Evolutionary conservation across 2,888 invertebrate species (phyloP), one percentile per base, ranked within the genome.

Genomic region (Ashinkailepas kermadecensis): DNA sequence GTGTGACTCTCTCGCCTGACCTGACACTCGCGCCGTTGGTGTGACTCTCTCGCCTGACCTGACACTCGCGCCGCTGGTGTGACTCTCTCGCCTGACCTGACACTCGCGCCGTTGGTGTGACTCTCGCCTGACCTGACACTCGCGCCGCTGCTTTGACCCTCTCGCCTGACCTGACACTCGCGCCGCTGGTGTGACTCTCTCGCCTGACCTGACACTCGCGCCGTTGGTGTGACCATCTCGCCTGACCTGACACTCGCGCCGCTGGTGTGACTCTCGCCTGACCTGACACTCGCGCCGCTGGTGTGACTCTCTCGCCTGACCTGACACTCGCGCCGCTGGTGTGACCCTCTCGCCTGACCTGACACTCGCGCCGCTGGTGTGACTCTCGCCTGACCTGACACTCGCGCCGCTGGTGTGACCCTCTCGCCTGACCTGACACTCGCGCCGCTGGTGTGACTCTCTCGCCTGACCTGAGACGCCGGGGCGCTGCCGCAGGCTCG

Each of bases 231-330:
- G 64, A 21, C 21, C 64, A 1, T 1, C 15, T 64, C 1, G 6
- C 15, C 62, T 82, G 81, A 70, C 89, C 90, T 83, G 88, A 88
- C n/a, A n/a, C n/a, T 64, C 9, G 64, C 6, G 21, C 21, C 15
- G 64, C 64, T 64, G 64, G 9, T 7, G 1, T 15, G 64, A 21
- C 1, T 1, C 15, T 64, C 1, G 6, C 15, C 62, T 82, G 81
- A 70, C 89, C 90, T 83, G 88, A 88, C n/a, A n/a, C n/a, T 64
- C 9, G 64, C 6, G 21, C 21, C 15, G 64, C 64, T 64, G 64
- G 9, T 7, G 1, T 15, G 64, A 21, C 21, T 12, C 1, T 1
- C 15, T 64, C 1, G 6, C 15, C 62, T 82, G 81, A 70, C 89
- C 90, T 83, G 88, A 88, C n/a, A n/a, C n/a, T 64, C 9, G 64